Base-by-base conservation (phyloP, 2,113 vertebrate species). In the Perca schrenkii region DNA sequence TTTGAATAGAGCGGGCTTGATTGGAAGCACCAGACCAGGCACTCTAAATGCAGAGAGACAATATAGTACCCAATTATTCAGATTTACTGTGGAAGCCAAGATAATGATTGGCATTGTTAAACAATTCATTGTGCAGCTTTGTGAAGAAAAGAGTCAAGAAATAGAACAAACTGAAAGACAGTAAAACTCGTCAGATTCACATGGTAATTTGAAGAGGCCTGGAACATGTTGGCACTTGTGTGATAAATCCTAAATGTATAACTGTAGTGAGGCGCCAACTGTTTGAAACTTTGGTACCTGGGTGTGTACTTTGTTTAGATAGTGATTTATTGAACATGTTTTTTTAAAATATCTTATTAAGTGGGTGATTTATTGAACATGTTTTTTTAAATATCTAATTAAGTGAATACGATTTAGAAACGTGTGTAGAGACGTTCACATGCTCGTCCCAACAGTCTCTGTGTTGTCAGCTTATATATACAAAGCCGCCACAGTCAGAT, bases 181-280 rank as follows among this genome's bases (percentile, higher is more conserved):
- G 5, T 64, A 17, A 66, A 68, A 36, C 22, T 34, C 22, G 14
- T n/a, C 15, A 72, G 56, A 68, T 70, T 61, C 34, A 56, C 46
- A 47, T 11, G 17, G 17, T n/a, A 8, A 40, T 79, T 76, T 60
- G 16, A 77, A 66, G 72, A 79, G 40, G 13, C 28, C 57, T 76
- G 28, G 17, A 36, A 66, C 72, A 71, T 77, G 63, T 79, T 69
- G 8, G 21, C 52, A 43, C 88, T 79, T 80, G 56, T 10, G 0
- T 70, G 67, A 64, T 68, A 36, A 67, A 69, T 58, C 34, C 6
- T 28, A 5, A 34, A 63, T 68, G 36, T 56, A 8, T 8, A 22
- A 79, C 43, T n/a, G 21, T n/a, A 56, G 4, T 34, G 36, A 68
- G 76, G 40, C 3, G 22, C 56, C 36, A 70, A 40, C 63, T 74